Evolutionary conservation across 2,888 invertebrate genomes (phyloP).

Genomic region (Calameuta filiformis): DNA sequence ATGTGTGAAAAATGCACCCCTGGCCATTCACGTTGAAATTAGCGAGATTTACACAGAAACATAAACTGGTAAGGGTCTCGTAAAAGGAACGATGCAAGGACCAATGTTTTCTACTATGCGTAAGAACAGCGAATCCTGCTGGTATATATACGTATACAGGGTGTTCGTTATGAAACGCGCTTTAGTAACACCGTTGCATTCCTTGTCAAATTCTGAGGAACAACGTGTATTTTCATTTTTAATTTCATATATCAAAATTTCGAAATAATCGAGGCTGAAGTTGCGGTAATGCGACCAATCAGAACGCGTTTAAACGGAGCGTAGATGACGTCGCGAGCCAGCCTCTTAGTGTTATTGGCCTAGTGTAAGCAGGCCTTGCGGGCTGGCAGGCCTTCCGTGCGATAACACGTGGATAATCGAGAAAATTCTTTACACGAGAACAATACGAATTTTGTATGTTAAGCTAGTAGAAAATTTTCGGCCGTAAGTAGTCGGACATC

Average conservation of each 20-base stretch:
- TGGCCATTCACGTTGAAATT: conserved; percentile 40
- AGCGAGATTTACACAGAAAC: conserved; percentile 60
- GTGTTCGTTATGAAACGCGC: no score
- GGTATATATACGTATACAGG: background rate
- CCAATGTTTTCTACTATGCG: background rate
- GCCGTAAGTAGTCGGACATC: background rate
- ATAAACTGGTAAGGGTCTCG: conserved; percentile 46
- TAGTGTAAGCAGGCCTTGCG: no score
- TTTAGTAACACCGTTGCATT: no score
- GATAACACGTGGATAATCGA: background rate
- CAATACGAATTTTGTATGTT: background rate
- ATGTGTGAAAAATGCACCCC: background rate
- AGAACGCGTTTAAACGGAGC: no score
- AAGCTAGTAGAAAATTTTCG: background rate
- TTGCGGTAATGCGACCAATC: no score
- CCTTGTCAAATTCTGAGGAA: no score
- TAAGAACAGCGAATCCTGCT: background rate
- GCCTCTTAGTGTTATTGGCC: no score
- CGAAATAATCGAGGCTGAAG: no score
- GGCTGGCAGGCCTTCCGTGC: no score
- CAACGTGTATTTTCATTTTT: no score
- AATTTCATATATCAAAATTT: no score
- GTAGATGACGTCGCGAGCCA: no score
- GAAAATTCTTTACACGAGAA: background rate
- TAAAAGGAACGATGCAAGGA: conserved; percentile 32